Evolutionary conservation across 2,113 vertebrate species (phyloP), one percentile per base, ranked within the genome.

Genomic region (Tamias sibiricus): DNA sequence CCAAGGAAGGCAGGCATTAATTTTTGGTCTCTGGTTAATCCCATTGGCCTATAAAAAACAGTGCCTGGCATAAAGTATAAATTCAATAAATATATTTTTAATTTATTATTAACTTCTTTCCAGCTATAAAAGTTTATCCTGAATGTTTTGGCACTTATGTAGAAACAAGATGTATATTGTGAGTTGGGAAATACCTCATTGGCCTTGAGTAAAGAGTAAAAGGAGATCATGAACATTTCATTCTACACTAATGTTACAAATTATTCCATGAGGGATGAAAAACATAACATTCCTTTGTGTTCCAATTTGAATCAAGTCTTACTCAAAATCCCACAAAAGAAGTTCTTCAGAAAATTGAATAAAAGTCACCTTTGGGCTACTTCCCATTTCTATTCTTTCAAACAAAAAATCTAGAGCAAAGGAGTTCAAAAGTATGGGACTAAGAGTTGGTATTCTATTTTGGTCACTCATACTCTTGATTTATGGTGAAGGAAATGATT

Each of bases 61-160:
- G 35, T 40, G 26, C 47, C 20, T 79, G 69, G 35, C 22, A 76
- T 80, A 91, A 89, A 87, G 40, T 66, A 1, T 22, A 83, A 69
- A 12, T 79, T 80, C n/a, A 76, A 49, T 44, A 71, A 62, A 75
- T 92, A 95, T 40, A 26, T 94, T 30, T 44, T 89, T 35, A 40
- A 35, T 72, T 87, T 88, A 80, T 83, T 79, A 96, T 22, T 68
- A 71, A 88, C 86, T 81, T 82, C 88, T 80, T 24, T 77, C 47
- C 57, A 79, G 52, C 69, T 91, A 32, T 75, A 76, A 59, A 89
- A 66, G 28, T 88, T 82, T 75, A 92, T 64, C n/a, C 66, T 80
- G 76, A 95, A 84, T 76, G 2, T 30, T 97, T 93, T 97, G 35
- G 44, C 35, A 94, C 22, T 85, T 81, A 44, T 30, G 42, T 37